Conservation (phyloP, 2,888 invertebrate species). For the Melangyna quadrimaculata region DNA sequence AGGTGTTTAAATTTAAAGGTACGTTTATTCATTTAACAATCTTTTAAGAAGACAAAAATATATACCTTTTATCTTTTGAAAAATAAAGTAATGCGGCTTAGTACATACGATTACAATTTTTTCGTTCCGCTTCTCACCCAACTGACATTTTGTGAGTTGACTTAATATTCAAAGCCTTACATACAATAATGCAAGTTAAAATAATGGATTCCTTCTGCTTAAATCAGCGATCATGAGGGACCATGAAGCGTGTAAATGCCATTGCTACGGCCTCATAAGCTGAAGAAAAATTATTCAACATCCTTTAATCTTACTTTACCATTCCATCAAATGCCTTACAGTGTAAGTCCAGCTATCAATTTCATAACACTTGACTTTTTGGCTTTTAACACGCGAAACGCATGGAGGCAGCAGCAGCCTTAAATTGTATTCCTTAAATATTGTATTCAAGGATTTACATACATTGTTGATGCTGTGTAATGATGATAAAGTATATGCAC, state of each 20-base stretch:
- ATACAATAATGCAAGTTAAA: background rate
- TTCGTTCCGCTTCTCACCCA: no score
- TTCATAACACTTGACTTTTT: constrained; percentile 16
- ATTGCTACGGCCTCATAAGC: background rate
- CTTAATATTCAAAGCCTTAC: background rate
- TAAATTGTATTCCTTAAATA: constrained; percentile 17
- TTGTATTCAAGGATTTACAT: constrained; percentile 13
- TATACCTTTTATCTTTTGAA: background rate
- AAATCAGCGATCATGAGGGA: background rate
- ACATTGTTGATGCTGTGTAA: constrained; percentile 22
- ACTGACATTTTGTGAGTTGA: background rate
- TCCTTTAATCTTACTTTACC: constrained; percentile 19
- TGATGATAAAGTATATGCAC: constrained; percentile 34
- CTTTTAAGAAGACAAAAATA: background rate
- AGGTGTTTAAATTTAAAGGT: no score
- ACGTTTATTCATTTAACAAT: no score
- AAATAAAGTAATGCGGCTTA: background rate
- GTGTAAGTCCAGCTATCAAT: constrained; percentile 26
- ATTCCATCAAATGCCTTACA: constrained; percentile 4
- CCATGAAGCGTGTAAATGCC: background rate
- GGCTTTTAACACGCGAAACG: constrained; percentile 2
- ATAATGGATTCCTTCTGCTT: background rate
- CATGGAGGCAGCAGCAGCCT: background rate
- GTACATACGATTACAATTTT: background rate
- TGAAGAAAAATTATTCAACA: background rate